A percentile compares a stretch with the other conserved stretches of the same genome.
Conservation (phyloP, 2,888 invertebrate species). For the Ligdia adustata region DNA sequence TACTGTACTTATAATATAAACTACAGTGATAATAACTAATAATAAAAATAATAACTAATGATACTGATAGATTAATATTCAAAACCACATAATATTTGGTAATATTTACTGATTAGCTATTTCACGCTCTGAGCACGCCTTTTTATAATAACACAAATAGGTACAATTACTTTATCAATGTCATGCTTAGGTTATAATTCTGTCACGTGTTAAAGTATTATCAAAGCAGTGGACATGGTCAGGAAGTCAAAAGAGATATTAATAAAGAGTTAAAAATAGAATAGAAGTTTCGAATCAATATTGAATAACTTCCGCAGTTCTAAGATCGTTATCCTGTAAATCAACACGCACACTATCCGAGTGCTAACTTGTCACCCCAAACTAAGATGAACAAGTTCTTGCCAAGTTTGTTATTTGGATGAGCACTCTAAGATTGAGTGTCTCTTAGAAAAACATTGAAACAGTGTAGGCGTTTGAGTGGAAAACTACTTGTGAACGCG, state of each 20-base stretch:
- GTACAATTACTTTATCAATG: not conserved
- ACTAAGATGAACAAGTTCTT: not conserved
- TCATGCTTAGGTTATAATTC: not conserved
- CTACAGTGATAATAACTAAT: no score
- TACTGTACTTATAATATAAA: no score
- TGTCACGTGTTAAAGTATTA: no score
- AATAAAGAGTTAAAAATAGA: not conserved
- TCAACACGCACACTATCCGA: not conserved
- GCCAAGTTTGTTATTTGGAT: slow-evolving; percentile 1
- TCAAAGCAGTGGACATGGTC: not conserved
- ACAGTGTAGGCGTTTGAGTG: slow-evolving; percentile 38
- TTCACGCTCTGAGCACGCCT: no score
- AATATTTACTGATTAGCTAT: no score
- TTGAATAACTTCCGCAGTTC: not conserved
- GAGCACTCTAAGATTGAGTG: slow-evolving; percentile 8
- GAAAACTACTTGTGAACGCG: not conserved
- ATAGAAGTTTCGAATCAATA: not conserved
- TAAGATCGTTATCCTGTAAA: not conserved
- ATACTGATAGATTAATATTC: no score
- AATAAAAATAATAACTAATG: no score
- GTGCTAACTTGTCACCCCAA: not conserved
- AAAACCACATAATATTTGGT: no score
- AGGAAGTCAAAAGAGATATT: not conserved
- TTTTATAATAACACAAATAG: no score
- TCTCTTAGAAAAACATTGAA: slow-evolving; percentile 6